Conservation (phyloP, 2,888 invertebrate species). For the Ametastegia equiseti region DNA sequence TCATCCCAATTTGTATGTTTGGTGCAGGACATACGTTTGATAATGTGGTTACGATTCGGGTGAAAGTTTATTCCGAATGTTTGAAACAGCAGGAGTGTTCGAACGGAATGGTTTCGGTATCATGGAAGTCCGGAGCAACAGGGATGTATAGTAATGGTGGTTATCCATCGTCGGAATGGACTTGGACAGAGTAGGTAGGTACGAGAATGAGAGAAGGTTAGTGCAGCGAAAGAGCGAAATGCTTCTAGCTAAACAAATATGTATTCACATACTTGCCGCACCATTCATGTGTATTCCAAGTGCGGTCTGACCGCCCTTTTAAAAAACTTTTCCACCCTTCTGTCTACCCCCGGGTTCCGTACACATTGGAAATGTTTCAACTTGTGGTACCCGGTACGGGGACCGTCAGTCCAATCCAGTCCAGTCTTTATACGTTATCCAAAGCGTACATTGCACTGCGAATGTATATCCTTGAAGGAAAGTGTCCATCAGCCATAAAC, state of each 20-base stretch:
- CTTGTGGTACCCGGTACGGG: background rate
- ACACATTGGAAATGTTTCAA: conserved; percentile 50
- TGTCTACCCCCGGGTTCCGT: conserved; percentile 50
- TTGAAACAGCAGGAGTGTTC: background rate
- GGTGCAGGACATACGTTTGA: background rate
- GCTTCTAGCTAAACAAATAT: conserved; percentile 75
- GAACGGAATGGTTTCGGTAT: background rate
- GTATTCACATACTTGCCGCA: conserved; percentile 74
- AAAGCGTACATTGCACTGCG: too few species aligned
- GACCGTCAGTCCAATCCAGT: background rate
- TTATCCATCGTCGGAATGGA: conserved; percentile 49
- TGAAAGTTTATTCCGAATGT: background rate
- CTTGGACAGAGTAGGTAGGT: conserved; percentile 42
- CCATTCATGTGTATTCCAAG: conserved; percentile 72
- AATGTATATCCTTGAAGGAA: too few species aligned
- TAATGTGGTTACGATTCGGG: background rate
- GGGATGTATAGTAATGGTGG: conserved; percentile 51
- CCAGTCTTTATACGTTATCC: too few species aligned
- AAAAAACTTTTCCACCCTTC: conserved; percentile 68
- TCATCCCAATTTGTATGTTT: background rate
- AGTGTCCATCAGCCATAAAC: background rate
- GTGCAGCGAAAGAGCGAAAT: conserved; percentile 65
- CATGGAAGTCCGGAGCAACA: conserved; percentile 37
- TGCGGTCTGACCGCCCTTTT: conserved; percentile 62
- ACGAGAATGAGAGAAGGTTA: conserved; percentile 51